Conservation (phyloP, 2,888 invertebrate genomes). For the Trissolcus brochymenae region DNA sequence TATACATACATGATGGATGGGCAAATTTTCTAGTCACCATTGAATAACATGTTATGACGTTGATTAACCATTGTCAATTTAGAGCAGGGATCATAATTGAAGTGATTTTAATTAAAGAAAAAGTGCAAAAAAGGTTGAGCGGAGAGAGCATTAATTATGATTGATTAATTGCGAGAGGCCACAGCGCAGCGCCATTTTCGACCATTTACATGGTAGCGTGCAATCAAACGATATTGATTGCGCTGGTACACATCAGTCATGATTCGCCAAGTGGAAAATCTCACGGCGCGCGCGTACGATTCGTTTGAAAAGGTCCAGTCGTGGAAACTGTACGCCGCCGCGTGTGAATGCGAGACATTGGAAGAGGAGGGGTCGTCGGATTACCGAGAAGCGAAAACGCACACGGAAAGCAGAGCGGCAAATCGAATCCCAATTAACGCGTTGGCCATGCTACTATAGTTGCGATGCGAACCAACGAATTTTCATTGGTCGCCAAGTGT, state of each 20-base stretch:
- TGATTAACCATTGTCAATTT: slow-evolving; percentile 1
- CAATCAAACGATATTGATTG: slow-evolving; percentile 39
- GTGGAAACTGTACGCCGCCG: slow-evolving; percentile 27
- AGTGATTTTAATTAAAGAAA: not conserved
- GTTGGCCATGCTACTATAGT: slow-evolving; percentile 45
- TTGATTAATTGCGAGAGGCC: slow-evolving; percentile 19
- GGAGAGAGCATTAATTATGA: slow-evolving; percentile 23
- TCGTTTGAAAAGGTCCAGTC: slow-evolving; percentile 38
- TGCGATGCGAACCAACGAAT: slow-evolving; percentile 62
- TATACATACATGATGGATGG: not conserved
- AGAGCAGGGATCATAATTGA: not conserved
- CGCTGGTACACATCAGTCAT: slow-evolving; percentile 30
- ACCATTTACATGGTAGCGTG: slow-evolving; percentile 21
- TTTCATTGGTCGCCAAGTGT: slow-evolving; percentile 62
- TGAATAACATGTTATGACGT: slow-evolving; percentile 4
- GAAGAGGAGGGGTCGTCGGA: slow-evolving; percentile 17
- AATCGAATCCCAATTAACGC: slow-evolving; percentile 60
- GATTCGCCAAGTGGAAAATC: slow-evolving; percentile 46
- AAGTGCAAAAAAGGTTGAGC: not conserved
- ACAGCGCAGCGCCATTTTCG: slow-evolving; percentile 15
- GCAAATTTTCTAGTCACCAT: too few species aligned
- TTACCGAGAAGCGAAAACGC: slow-evolving; percentile 38
- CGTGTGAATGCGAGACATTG: not conserved
- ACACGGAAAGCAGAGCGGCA: slow-evolving; percentile 45
- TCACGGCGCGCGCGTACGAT: slow-evolving; percentile 24